Conservation (phyloP, 2,888 invertebrate species). For the Callinectes sapidus region DNA sequence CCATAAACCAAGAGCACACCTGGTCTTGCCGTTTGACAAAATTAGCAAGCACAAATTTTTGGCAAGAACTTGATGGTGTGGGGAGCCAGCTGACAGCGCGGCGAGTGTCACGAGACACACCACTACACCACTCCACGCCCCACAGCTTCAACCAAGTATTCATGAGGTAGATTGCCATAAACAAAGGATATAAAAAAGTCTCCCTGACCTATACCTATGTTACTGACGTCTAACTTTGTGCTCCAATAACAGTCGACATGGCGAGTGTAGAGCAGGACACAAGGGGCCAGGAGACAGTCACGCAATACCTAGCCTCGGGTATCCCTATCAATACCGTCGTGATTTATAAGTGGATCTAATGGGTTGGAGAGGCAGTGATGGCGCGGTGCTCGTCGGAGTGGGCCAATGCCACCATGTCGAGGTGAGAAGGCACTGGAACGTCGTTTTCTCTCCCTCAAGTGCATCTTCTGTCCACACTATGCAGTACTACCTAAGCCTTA, state of each 20-base stretch:
- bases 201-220: not conserved
- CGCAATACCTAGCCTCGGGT: not conserved
- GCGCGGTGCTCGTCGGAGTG: not conserved
- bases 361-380: not conserved
- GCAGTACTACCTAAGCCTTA: not conserved
- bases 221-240: not conserved
- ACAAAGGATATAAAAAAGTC: not conserved
- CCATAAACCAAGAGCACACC: conserved; percentile 16
- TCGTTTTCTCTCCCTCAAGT: not conserved
- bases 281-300: not conserved
- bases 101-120: not conserved
- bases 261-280: not conserved
- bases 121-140: no score
- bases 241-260: not conserved
- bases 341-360: not conserved
- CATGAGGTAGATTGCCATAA: not conserved
- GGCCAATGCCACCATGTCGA: conserved; percentile 7
- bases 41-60: conserved; percentile 22
- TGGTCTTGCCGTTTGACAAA: conserved; percentile 6
- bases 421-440: not conserved
- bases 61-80: not conserved
- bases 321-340: not conserved
- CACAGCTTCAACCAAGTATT: not conserved
- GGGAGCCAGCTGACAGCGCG: conserved; percentile 14
- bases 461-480: not conserved